phyloP scores from a whole-genome alignment of 1,140 invertebrate genomes.

The Lucilia cuprina region DNA sequence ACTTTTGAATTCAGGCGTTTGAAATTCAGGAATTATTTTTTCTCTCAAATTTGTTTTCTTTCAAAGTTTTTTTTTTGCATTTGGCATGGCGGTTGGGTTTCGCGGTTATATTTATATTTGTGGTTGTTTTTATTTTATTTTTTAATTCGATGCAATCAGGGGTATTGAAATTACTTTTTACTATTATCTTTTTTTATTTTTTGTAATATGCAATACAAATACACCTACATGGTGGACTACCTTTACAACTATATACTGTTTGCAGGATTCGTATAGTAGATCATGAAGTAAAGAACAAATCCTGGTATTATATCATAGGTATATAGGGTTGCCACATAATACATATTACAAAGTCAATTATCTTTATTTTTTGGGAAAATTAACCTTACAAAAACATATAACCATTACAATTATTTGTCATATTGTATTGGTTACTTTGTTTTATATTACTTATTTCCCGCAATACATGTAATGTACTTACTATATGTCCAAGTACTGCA shows the following conservation, averaged over 20 bases:
- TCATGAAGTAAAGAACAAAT: neutral
- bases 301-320: no score
- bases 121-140: neutral
- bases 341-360: no score
- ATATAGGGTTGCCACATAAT: no score
- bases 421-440: no score
- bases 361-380: no score
- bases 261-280: neutral
- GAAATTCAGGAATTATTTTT: neutral
- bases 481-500: no score
- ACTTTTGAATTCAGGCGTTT: neutral
- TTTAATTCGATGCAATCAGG: neutral
- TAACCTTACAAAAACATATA: no score
- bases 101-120: neutral
- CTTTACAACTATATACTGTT: neutral
- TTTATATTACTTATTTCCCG: no score
- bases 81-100: neutral
- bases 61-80: neutral
- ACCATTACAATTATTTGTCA: no score
- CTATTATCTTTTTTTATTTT: neutral
- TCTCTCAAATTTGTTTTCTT: neutral
- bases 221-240: no score
- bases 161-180: neutral
- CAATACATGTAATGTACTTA: no score
- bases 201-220: neutral